A percentile compares a stretch with the other conserved stretches of the same genome.
These are phyloP conservation scores for Tupiocoris notatus DNA, from an alignment of 2,888 invertebrate genomes.

Conservation along the genomic window DNA sequence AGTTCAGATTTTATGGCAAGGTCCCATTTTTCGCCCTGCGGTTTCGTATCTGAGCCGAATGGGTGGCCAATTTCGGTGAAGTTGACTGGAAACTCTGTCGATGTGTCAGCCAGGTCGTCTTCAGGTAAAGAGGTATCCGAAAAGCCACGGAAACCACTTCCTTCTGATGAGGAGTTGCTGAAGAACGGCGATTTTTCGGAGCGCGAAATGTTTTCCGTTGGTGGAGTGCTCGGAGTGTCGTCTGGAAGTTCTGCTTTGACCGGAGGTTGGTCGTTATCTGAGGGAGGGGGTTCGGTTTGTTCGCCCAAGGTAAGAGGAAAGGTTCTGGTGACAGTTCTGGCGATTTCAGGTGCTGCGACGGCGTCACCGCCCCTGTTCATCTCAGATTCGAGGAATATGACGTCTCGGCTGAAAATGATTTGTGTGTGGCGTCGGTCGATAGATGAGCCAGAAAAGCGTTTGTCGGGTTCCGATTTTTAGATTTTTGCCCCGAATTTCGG, in stretches of 20 bases:
- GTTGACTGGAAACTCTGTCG: background rate
- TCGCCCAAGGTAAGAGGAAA: background rate
- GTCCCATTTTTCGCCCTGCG: background rate
- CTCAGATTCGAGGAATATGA: constrained; percentile 8
- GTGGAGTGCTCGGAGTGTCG: background rate
- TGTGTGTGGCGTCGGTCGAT: background rate
- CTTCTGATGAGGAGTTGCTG: background rate
- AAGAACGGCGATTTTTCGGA: background rate
- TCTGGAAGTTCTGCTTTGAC: background rate
- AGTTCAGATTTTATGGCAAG: constrained; percentile 43
- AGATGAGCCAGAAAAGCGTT: background rate
- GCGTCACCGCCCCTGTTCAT: background rate
- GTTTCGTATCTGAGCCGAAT: background rate
- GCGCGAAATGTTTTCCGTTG: too few species aligned
- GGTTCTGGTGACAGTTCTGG: background rate
- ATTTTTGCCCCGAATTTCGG: background rate
- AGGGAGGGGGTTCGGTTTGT: background rate
- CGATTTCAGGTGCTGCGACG: background rate
- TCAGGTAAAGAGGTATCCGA: background rate
- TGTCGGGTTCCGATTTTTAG: background rate
- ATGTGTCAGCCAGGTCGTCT: too few species aligned
- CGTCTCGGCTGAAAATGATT: constrained; percentile 18
- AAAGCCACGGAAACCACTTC: background rate
- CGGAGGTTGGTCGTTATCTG: background rate
- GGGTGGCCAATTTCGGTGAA: background rate